Evolutionary conservation across 2,888 invertebrate genomes (phyloP).

Genomic region (Apocheima hispidaria): DNA sequence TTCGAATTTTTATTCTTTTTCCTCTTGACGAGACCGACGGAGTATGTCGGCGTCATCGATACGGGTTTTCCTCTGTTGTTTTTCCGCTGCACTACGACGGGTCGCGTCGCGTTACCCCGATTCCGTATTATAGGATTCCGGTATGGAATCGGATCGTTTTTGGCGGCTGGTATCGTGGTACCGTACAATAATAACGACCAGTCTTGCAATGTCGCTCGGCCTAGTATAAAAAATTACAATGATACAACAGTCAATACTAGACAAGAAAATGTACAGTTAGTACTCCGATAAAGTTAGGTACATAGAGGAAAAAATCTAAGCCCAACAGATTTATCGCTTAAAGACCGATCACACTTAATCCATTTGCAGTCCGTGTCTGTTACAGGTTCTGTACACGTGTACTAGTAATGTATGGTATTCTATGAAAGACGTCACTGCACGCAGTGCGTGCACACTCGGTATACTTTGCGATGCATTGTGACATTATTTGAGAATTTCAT

Average conservation of each 20-base stretch:
- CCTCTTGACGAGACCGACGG: constrained; percentile 78
- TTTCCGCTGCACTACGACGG: constrained; percentile 78
- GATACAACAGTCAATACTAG: constrained; percentile 16
- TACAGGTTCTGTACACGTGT: no score
- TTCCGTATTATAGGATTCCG: constrained; percentile 77
- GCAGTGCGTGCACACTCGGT: no score
- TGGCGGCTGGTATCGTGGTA: constrained; percentile 89
- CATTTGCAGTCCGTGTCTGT: no score
- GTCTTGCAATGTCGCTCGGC: constrained; percentile 95
- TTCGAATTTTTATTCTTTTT: constrained; percentile 86
- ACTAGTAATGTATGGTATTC: no score
- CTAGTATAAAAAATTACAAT: constrained; percentile 75
- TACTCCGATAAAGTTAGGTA: constrained; percentile 5
- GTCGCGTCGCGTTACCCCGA: constrained; percentile 76
- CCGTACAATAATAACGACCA: constrained; percentile 98
- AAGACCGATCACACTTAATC: no score
- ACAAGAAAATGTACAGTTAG: constrained; percentile 18
- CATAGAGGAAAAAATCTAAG: neutral
- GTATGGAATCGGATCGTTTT: constrained; percentile 87
- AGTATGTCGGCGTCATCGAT: constrained; percentile 76
- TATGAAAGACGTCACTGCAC: no score
- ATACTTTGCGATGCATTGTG: no score
- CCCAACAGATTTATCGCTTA: no score
- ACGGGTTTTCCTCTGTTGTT: constrained; percentile 73
- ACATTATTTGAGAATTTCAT: no score